Base-by-base conservation (phyloP, 2,888 invertebrate genomes). In the Sinhomidia bicolor region DNA sequence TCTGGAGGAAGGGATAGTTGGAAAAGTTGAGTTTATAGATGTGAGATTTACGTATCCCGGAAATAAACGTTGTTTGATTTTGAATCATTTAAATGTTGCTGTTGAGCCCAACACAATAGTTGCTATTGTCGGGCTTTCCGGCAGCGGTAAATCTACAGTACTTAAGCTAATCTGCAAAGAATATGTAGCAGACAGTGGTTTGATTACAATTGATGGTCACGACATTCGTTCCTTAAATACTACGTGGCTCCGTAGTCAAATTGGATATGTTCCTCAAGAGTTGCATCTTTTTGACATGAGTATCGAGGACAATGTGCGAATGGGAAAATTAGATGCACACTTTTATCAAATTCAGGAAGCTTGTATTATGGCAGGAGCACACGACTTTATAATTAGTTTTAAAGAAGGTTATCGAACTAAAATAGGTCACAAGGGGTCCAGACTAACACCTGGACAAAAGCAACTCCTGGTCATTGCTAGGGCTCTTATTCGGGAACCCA, bases 331-430 rank as follows among this genome's bases (percentile, higher is more conserved):
- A 32, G 78, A 90, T 14, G 89, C 89, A 23, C 47, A 57, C 57
- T 88, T 86, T 68, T 85, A 32, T 12, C 85, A 90, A 26, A 71
- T 90, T 68, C 80, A 84, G 17, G 89, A 89, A 20, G 91, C 89
- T 3, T 89, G 89, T 23, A 91, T 84, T 71, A 83, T 47, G 60
- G 88, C 90, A 0, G 83, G 89, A 29, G 90, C 90, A 4, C 90
- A 91, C 47, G 90, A 89, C 2, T 91, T 91, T 60, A 91, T 91
- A 5, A 82, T 89, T 7, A 41, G 76, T 10, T 80, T 90, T 12
- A 89, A 89, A 68, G 81, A 90, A 81, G 88, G 88, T 7, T 90
- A 90, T 36, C 82, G 89, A 60, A 90, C 89, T 0, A 76, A 41
- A 36, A 79, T 90, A 17, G 90, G 89, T 3, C 51, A 85, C 9